Evolutionary conservation across 2,797 vertebrate genomes (phyloP).

Genomic region (Prunella strophiata): DNA sequence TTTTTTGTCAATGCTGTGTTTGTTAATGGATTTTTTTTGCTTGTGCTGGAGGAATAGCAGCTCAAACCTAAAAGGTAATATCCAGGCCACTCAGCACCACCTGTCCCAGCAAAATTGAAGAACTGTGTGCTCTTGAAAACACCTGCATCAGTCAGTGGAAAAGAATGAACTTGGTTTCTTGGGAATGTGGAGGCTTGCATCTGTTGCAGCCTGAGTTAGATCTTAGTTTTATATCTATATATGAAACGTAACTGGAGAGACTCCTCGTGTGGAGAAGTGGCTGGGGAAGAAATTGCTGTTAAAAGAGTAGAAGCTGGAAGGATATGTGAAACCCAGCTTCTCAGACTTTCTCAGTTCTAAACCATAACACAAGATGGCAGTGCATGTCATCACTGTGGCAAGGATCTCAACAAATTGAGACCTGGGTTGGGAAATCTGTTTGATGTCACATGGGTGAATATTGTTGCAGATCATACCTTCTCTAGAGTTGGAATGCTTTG

Average conservation of each 20-base stretch:
- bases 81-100: not conserved
- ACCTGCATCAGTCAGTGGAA: not conserved
- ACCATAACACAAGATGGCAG: conserved; percentile 35
- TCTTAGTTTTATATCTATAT: not conserved
- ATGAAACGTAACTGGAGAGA: not conserved
- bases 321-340: not conserved
- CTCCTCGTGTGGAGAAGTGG: not conserved
- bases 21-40: not conserved
- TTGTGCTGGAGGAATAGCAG: not conserved
- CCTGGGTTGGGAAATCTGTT: not conserved
- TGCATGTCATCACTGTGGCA: not conserved
- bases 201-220: not conserved
- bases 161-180: not conserved
- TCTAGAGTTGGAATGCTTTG: not conserved
- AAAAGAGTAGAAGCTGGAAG: not conserved
- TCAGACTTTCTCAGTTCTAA: not conserved
- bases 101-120: not conserved
- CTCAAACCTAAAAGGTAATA: not conserved
- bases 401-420: not conserved
- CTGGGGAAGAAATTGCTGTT: not conserved
- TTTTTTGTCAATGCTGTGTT: not conserved
- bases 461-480: not conserved
- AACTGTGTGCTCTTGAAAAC: not conserved
- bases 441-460: not conserved
- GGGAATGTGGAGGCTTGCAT: not conserved